phyloP scores from a whole-genome alignment of 2,888 invertebrate species.

The Athalia cordata region DNA sequence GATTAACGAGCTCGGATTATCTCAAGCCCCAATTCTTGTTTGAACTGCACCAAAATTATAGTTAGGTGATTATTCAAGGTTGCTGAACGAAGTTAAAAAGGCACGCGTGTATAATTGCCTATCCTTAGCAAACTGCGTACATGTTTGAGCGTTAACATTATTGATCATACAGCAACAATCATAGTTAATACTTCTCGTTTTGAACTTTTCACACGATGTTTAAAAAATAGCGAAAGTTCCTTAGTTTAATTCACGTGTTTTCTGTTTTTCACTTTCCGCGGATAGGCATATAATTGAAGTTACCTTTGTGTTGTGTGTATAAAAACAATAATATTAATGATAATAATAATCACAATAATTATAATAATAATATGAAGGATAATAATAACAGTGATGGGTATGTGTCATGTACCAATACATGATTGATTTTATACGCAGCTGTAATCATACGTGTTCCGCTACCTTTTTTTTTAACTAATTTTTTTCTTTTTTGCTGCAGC shows the following conservation, averaged over 20 bases:
- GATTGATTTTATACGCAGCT: no score
- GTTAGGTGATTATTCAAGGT: no score
- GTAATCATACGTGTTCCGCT: no score
- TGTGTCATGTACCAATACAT: no score
- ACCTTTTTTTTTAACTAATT: neutral
- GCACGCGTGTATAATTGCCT: conserved; percentile 54
- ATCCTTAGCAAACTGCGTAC: neutral
- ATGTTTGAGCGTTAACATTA: conserved; percentile 13
- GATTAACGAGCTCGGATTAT: no score
- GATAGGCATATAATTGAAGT: neutral
- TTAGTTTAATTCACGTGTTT: neutral
- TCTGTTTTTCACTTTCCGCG: no score
- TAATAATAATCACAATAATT: neutral
- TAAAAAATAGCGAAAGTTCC: neutral
- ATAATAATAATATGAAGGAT: no score
- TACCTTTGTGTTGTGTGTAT: no score
- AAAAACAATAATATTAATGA: neutral
- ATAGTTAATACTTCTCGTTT: neutral
- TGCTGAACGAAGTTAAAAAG: conserved; percentile 56
- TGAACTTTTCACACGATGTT: neutral
- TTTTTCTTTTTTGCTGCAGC: neutral
- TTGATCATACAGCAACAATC: neutral
- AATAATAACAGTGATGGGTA: no score
- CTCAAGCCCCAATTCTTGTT: no score
- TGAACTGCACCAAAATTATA: no score